Evolutionary conservation across 2,797 vertebrate genomes (phyloP), one percentile per base, ranked within the genome.

Genomic region (Coregonus suidteri): DNA sequence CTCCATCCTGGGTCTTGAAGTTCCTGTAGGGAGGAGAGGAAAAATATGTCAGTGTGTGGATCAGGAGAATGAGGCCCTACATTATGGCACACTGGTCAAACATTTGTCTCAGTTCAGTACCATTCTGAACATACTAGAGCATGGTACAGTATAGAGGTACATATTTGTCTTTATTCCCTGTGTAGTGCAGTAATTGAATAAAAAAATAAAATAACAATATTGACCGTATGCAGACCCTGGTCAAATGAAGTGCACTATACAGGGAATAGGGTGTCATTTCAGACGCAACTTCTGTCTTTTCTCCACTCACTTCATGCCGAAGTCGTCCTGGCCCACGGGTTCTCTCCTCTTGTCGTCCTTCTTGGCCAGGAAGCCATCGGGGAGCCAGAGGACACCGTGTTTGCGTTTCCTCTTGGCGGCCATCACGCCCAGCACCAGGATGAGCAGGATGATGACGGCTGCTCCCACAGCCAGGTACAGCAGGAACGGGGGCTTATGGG

Each of bases 301-400:
- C 25, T 30, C 71, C n/a, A 93, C 97, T 95, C 88, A 99, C 97
- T 97, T 98, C 89, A 99, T 90, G 76, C 96, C 96, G 76, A 98
- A 95, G 70, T 97, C 97, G 53, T 98, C 97, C 86, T 99, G 97
- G 78, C 97, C 97, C 0, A 99, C 96, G 0, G 97, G 97, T 79
- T 99, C 97, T 4, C 97, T 95, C 71, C 97, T 95, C 75, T 98
- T 99, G 81, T 95, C 95, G 79, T 98, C 96, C 75, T 96, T 95
- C 81, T 90, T 94, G 80, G 96, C 90, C 73, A 96, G 85, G 84
- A 99, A 99, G 1, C 97, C 97, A 53, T 98, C 97, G 0, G 97
- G 97, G 18, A 98, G 93, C 97, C 97, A 98, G 75, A 99, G 93
- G 0, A 93, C 85, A 1, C 96, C 96, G 0, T 97, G 95, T 76